Evolutionary conservation across 2,888 invertebrate genomes (phyloP).

Genomic region (Synergus laeviventris): DNA sequence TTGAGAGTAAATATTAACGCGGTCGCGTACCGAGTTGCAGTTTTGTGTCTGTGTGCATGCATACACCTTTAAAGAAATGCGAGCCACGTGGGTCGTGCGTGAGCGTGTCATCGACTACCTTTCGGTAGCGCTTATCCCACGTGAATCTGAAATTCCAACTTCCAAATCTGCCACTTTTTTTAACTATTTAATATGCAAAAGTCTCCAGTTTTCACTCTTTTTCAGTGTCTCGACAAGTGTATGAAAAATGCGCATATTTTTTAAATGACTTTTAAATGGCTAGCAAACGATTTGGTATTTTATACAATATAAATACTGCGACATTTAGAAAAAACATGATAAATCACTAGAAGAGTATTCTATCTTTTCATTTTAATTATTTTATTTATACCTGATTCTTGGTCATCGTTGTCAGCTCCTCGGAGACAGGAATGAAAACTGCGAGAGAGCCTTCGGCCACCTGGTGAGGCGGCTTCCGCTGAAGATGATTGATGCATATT

Average conservation of each 20-base stretch:
- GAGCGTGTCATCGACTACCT: slow-evolving; percentile 47
- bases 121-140: slow-evolving; percentile 32
- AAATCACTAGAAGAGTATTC: background rate
- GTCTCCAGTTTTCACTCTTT: background rate
- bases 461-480: slow-evolving; percentile 71
- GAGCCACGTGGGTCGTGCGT: slow-evolving; percentile 52
- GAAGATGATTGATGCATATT: slow-evolving; percentile 66
- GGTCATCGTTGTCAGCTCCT: slow-evolving; percentile 76
- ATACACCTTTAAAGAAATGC: slow-evolving; percentile 48
- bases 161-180: background rate
- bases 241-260: too few species aligned
- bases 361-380: background rate
- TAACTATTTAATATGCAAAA: slow-evolving; percentile 9
- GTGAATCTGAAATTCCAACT: slow-evolving; percentile 13
- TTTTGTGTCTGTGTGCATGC: slow-evolving; percentile 46
- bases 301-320: too few species aligned
- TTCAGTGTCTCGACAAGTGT: too few species aligned
- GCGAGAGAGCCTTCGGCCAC: slow-evolving; percentile 79
- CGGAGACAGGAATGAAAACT: slow-evolving; percentile 84
- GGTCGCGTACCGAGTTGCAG: slow-evolving; percentile 63
- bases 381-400: slow-evolving; percentile 71
- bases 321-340: background rate
- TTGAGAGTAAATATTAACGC: slow-evolving; percentile 70
- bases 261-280: too few species aligned
- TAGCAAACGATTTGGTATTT: too few species aligned